Evolutionary conservation across 2,113 vertebrate species (phyloP), one percentile per base, ranked within the genome.

Genomic region (Rhombomys opimus): DNA sequence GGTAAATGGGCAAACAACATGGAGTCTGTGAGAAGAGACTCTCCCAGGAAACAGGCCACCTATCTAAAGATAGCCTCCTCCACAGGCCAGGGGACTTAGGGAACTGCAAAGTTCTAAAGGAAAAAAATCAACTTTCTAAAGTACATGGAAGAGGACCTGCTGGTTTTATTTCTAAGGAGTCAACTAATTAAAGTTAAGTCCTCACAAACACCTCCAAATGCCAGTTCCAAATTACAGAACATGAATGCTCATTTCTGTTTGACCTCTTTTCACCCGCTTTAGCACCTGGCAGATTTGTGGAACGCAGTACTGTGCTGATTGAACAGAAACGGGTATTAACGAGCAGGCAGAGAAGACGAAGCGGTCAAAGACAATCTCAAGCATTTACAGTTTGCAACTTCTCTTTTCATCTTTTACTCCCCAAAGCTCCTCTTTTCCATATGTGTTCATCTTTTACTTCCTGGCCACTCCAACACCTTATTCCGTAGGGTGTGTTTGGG

Each of bases 161-260:
- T 73, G 96, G 87, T 68, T 96, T 76, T 54, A 52, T 87, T 90
- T 65, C 80, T 90, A 77, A 93, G 89, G 27, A 96, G 67, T 96
- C 63, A 52, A 75, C 96, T 96, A 97, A 97, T 94, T 97, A 96
- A 95, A 95, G 87, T 89, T 96, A 98, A 95, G 92, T 95, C 82
- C 61, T 52, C 72, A 82, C 77, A 89, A 91, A 92, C 46, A 59
- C 70, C 22, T 38, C 88, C 87, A 93, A 92, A 93, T 82, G 81
- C 93, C 95, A 94, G 77, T 68, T 80, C 81, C 81, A 76, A 93
- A 94, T 95, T 92, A 97, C 94, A 93, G 57, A 35, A 32, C 0
- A 0, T 63, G 87, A 89, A 67, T 70, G 65, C 1, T 1, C 89
- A 61, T 80, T 95, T 89, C 14, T 27, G 50, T 75, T 57, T 93